Percentiles rank a stretch among this genome's conserved stretches.
Conservation (phyloP, 2,888 invertebrate species). For the Furcula furcula region DNA sequence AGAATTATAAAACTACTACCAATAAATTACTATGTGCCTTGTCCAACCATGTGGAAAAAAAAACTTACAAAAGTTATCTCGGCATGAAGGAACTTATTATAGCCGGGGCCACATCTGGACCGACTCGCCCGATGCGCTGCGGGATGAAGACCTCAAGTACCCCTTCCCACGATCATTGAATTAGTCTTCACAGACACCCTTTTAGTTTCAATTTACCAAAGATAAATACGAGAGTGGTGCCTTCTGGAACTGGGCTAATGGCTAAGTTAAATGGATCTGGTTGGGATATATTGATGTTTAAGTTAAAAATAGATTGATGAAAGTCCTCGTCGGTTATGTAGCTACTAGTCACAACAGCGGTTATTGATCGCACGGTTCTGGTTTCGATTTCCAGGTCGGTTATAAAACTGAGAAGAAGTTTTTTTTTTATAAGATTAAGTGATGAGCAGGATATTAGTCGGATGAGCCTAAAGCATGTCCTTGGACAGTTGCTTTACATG, state of each 20-base stretch:
- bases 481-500: too few relatives aligned
- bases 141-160: constrained; percentile 29
- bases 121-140: neutral
- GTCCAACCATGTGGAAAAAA: constrained; percentile 13
- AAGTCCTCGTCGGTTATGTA: too few relatives aligned
- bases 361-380: too few relatives aligned
- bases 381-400: too few relatives aligned
- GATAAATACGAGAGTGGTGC: constrained; percentile 23
- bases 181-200: constrained; percentile 37
- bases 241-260: constrained; percentile 22
- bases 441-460: too few relatives aligned
- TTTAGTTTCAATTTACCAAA: constrained; percentile 34
- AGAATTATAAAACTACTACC: neutral
- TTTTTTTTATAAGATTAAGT: too few relatives aligned
- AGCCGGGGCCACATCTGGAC: constrained; percentile 26
- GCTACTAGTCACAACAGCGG: too few relatives aligned
- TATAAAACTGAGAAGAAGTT: too few relatives aligned
- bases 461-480: too few relatives aligned
- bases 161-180: constrained; percentile 47
- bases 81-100: constrained; percentile 18
- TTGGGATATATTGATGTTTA: too few relatives aligned
- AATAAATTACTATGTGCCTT: neutral
- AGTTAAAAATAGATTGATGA: too few relatives aligned
- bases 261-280: constrained; percentile 4
- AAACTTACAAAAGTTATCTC: constrained; percentile 7